phyloP scores from a whole-genome alignment of 92 coral and sea anemone genomes.

The Parazoanthus swiftii region DNA sequence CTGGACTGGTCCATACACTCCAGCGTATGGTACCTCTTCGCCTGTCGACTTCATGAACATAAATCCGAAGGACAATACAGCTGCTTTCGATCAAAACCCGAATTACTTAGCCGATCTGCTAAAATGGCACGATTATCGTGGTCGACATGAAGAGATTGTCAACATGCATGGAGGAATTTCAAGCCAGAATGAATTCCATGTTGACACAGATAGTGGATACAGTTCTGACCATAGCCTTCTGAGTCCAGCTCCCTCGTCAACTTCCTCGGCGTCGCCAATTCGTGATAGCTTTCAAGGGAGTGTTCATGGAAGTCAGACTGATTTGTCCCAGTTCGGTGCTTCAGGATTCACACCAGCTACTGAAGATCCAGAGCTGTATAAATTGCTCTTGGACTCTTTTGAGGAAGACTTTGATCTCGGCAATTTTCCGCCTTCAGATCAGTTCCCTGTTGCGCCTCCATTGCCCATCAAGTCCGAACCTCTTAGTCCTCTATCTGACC shows the following conservation, averaged over 20 bases:
- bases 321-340: slow-evolving; percentile 66
- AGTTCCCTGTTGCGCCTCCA: neutral
- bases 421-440: slow-evolving; percentile 48
- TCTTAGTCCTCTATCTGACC: neutral
- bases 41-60: slow-evolving; percentile 46
- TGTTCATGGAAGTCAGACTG: slow-evolving; percentile 41
- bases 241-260: slow-evolving; percentile 64
- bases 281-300: slow-evolving; percentile 44
- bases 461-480: slow-evolving; percentile 38
- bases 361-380: slow-evolving; percentile 40
- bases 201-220: slow-evolving; percentile 82
- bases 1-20: slow-evolving; percentile 45
- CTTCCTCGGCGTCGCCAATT: slow-evolving; percentile 55
- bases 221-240: slow-evolving; percentile 73
- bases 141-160: slow-evolving; percentile 62
- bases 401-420: slow-evolving; percentile 63
- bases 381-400: slow-evolving; percentile 43
- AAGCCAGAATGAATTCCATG: slow-evolving; percentile 35
- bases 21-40: slow-evolving; percentile 45
- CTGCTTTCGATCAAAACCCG: slow-evolving; percentile 37
- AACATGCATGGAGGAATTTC: slow-evolving; percentile 62
- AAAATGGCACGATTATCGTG: slow-evolving; percentile 60
- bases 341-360: slow-evolving; percentile 65
- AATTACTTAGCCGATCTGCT: slow-evolving; percentile 61
- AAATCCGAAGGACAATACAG: slow-evolving; percentile 50